phyloP scores from a whole-genome alignment of 2,888 invertebrate genomes.

The Masnerella sp. region DNA sequence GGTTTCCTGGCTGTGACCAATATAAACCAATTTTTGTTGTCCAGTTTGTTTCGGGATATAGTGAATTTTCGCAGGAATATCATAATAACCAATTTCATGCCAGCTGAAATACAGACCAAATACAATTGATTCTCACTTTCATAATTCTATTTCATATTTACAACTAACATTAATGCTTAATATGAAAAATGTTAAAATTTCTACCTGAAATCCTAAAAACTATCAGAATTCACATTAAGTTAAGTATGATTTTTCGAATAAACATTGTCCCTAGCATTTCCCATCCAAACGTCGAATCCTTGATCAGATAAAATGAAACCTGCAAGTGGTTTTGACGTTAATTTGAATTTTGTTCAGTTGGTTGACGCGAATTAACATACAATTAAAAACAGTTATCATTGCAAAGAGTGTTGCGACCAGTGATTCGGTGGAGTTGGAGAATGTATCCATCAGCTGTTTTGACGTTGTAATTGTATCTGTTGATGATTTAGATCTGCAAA shows the following conservation, averaged over 20 bases:
- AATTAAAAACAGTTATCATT: slow-evolving; percentile 32
- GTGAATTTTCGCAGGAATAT: slow-evolving; percentile 81
- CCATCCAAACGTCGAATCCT: slow-evolving; percentile 80
- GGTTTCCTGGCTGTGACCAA: slow-evolving; percentile 79
- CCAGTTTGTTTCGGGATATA: slow-evolving; percentile 75
- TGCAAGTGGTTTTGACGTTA: slow-evolving; percentile 59
- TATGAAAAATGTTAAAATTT: slow-evolving; percentile 10
- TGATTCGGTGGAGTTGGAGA: slow-evolving; percentile 86
- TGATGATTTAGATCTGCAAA: slow-evolving; percentile 78
- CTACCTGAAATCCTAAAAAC: slow-evolving; percentile 77
- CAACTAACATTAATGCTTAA: neutral
- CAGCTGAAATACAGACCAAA: slow-evolving; percentile 79
- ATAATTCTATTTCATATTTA: neutral
- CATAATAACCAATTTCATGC: slow-evolving; percentile 82
- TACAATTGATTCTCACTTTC: too few species aligned
- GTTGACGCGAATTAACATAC: slow-evolving; percentile 12
- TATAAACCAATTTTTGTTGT: neutral
- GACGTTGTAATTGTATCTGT: slow-evolving; percentile 83
- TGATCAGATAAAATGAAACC: slow-evolving; percentile 75
- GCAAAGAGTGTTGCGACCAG: slow-evolving; percentile 78
- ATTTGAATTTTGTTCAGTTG: neutral
- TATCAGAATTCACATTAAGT: slow-evolving; percentile 72
- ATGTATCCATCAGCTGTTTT: slow-evolving; percentile 88
- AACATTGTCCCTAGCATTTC: slow-evolving; percentile 81
- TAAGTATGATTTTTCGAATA: slow-evolving; percentile 79